phyloP scores from a whole-genome alignment of 2,888 invertebrate species.

The Schizaphis graminum region DNA sequence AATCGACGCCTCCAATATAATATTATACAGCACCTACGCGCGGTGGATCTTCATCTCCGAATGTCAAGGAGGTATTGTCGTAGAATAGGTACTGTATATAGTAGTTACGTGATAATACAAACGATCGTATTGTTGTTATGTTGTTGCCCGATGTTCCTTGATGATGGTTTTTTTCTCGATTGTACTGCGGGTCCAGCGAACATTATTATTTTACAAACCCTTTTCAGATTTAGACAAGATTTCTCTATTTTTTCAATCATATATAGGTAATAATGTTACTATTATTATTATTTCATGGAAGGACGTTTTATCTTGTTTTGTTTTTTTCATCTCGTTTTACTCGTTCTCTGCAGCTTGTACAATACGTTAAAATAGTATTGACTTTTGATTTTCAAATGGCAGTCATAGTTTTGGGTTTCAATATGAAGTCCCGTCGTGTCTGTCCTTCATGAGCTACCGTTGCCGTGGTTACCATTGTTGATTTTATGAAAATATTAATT shows the following conservation, averaged over 20 bases:
- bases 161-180: neutral
- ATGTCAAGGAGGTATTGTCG: slow-evolving; percentile 29
- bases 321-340: neutral
- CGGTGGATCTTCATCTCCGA: neutral
- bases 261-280: neutral
- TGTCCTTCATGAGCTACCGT: neutral
- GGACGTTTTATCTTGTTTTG: neutral
- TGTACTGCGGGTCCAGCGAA: neutral
- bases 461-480: slow-evolving; percentile 6
- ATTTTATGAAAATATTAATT: slow-evolving; percentile 14
- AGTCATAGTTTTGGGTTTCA: slow-evolving; percentile 13
- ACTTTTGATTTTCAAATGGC: neutral
- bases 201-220: neutral
- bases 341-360: neutral
- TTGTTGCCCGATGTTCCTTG: neutral
- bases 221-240: neutral
- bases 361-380: slow-evolving; percentile 5
- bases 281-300: neutral
- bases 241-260: neutral
- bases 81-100: neutral
- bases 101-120: neutral
- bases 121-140: neutral
- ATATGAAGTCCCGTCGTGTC: neutral
- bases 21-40: neutral
- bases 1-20: neutral